These are phyloP conservation scores for Falco berigora DNA, from an alignment of 2,797 vertebrate species.

Conservation along the genomic window DNA sequence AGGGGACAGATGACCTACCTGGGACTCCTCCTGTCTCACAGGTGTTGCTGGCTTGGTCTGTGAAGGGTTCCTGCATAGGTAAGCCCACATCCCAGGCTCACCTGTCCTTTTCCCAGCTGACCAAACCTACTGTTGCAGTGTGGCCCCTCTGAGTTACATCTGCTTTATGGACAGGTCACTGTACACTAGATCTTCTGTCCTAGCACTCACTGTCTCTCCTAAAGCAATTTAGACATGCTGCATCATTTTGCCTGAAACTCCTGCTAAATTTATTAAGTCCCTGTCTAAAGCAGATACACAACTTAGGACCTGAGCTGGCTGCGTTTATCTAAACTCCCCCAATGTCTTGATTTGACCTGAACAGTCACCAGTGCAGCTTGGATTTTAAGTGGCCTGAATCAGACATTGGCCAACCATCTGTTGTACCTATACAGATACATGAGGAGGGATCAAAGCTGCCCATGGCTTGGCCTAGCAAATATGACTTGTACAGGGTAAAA, in stretches of 20 bases:
- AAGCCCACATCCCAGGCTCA: not conserved
- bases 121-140: not conserved
- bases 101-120: not conserved
- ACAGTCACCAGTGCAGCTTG: not conserved
- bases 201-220: not conserved
- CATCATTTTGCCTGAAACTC: not conserved
- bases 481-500: not conserved
- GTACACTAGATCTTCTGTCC: not conserved
- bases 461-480: not conserved
- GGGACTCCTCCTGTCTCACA: not conserved
- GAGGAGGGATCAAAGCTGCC: not conserved
- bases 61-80: not conserved
- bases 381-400: not conserved
- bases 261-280: not conserved
- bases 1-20: not conserved
- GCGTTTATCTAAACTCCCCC: not conserved
- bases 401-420: not conserved
- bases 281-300: not conserved
- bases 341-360: not conserved
- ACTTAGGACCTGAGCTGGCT: accelerated
- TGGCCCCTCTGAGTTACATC: not conserved
- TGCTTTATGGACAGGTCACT: not conserved
- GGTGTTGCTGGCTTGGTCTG: not conserved
- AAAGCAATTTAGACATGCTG: not conserved
- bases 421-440: not conserved